A percentile compares a stretch with the other conserved stretches of the same genome.
phyloP scores from a whole-genome alignment of 2,888 invertebrate species.

The Melinaea menophilus region DNA sequence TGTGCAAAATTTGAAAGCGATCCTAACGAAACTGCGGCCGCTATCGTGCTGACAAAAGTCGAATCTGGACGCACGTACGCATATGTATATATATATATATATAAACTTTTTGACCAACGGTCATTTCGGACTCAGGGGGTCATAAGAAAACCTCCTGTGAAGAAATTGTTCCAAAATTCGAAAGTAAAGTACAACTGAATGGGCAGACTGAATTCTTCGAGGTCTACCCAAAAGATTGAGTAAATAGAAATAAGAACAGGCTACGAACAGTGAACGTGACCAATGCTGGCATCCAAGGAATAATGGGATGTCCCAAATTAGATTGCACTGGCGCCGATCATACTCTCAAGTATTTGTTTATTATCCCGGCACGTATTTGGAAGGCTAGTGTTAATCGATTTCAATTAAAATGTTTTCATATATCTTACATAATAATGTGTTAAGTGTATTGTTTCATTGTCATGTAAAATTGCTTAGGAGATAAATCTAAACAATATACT shows the following conservation, averaged over 20 bases:
- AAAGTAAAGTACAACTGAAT: no score
- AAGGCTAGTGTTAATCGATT: not conserved
- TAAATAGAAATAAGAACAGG: not conserved
- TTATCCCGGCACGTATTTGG: conserved; percentile 43
- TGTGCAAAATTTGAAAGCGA: no score
- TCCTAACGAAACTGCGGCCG: no score
- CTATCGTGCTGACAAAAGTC: no score
- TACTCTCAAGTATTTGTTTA: conserved; percentile 44
- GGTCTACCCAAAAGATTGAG: conserved; percentile 8
- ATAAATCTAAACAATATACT: no score
- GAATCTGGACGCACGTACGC: no score
- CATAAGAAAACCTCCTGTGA: no score
- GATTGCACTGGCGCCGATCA: conserved; percentile 42
- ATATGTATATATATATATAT: no score
- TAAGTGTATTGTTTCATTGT: not conserved
- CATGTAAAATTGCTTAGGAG: not conserved
- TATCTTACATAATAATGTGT: not conserved
- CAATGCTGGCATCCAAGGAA: conserved; percentile 43
- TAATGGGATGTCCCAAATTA: conserved; percentile 51
- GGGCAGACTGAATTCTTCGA: no score
- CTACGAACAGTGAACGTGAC: conserved; percentile 47
- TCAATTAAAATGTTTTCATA: not conserved
- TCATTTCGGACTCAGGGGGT: no score
- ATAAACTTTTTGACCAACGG: no score
- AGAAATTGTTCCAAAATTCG: no score